phyloP scores from a whole-genome alignment of 2,888 invertebrate genomes.

The Rhagium mordax region DNA sequence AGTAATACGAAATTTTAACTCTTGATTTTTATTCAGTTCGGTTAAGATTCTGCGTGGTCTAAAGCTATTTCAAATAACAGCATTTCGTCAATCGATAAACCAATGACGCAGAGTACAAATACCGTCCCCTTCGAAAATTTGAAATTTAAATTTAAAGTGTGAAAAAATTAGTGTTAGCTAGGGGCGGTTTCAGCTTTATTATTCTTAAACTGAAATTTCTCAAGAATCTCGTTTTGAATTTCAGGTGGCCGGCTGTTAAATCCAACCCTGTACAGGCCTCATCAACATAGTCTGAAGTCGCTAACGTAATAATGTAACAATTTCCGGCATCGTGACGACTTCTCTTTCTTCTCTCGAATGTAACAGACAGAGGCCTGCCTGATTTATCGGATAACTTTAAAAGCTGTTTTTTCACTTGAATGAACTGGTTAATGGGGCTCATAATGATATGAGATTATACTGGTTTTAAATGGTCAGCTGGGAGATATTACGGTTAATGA shows the following conservation, averaged over 20 bases:
- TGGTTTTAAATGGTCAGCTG: slow-evolving; percentile 17
- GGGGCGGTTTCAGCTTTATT: too few species aligned
- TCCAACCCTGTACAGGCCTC: neutral
- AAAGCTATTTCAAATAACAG: too few species aligned
- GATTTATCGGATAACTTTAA: slow-evolving; percentile 23
- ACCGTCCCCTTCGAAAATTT: too few species aligned
- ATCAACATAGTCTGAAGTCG: slow-evolving; percentile 9
- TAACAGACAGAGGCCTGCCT: slow-evolving; percentile 9
- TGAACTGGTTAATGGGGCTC: slow-evolving; percentile 15
- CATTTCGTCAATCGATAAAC: too few species aligned
- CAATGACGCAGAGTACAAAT: too few species aligned
- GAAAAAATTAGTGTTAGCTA: too few species aligned
- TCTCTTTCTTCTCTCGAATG: slow-evolving; percentile 12
- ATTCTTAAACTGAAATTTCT: too few species aligned
- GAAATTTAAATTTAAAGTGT: too few species aligned
- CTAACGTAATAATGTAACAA: slow-evolving; percentile 28
- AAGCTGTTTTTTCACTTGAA: slow-evolving; percentile 24
- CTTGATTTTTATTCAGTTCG: too few species aligned
- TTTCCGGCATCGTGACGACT: slow-evolving; percentile 36
- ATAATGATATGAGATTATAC: slow-evolving; percentile 17
- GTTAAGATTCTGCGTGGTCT: too few species aligned
- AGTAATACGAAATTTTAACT: too few species aligned
- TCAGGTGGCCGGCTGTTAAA: neutral
- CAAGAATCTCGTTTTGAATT: neutral
- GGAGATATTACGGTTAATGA: neutral